Evolutionary conservation across 2,888 invertebrate species (phyloP).

Genomic region (Drosophila mettleri): DNA sequence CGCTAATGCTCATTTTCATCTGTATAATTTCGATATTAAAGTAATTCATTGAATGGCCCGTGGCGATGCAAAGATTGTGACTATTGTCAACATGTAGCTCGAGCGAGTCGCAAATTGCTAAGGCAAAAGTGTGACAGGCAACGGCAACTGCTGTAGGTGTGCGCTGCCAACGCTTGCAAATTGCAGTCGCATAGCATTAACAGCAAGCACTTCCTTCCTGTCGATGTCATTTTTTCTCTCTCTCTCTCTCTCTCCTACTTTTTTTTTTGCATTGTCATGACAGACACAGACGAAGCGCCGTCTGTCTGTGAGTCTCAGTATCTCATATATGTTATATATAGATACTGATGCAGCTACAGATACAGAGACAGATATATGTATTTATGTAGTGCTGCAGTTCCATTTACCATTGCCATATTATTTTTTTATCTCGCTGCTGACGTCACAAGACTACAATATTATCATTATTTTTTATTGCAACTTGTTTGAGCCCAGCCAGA

Average conservation of each 20-base stretch:
- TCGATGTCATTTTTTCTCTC: constrained; percentile 5
- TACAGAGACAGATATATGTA: neutral
- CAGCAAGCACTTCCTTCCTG: constrained; percentile 61
- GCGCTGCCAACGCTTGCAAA: constrained; percentile 6
- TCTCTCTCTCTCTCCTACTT: neutral
- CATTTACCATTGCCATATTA: neutral
- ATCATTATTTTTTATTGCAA: constrained; percentile 69
- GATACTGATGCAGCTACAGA: too few relatives aligned
- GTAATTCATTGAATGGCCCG: neutral
- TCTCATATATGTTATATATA: constrained; percentile 1
- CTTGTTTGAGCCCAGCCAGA: constrained; percentile 51
- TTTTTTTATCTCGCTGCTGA: constrained; percentile 26
- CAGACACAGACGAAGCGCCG: constrained; percentile 9
- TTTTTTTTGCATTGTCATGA: constrained; percentile 44
- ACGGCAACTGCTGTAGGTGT: constrained; percentile 7
- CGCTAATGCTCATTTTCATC: neutral
- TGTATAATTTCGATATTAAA: neutral
- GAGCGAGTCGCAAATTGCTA: neutral
- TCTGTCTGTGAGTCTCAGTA: constrained; percentile 5
- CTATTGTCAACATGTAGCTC: neutral
- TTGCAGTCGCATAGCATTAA: constrained; percentile 41
- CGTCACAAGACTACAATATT: constrained; percentile 46
- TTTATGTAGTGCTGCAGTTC: neutral
- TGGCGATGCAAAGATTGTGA: neutral
- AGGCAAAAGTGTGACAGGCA: constrained; percentile 1